These are phyloP conservation scores for Apis cerana DNA, from an alignment of 1,140 invertebrate genomes.

Conservation along the genomic window DNA sequence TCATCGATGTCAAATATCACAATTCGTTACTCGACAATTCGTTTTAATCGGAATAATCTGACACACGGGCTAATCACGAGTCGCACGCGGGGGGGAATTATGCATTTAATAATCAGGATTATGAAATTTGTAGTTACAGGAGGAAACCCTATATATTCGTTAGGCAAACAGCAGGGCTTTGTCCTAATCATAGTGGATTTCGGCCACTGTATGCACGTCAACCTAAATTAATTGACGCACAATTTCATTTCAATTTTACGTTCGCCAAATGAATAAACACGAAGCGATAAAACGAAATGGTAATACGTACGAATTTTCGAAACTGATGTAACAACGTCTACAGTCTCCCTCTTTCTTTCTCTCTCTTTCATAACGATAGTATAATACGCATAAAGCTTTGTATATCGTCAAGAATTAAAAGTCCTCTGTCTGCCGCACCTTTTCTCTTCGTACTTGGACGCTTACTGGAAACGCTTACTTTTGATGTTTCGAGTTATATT, in stretches of 20 bases:
- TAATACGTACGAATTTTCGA: not conserved
- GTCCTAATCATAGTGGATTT: slow-evolving; percentile 22
- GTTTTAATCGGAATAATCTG: not conserved
- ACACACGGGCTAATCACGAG: no score
- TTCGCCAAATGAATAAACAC: not conserved
- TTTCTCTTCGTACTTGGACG: not conserved
- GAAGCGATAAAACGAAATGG: not conserved
- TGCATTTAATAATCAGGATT: slow-evolving; percentile 12
- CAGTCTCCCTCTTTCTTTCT: not conserved
- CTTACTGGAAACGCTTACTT: slow-evolving; percentile 37
- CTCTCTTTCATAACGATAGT: no score
- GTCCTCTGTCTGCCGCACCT: slow-evolving; percentile 20
- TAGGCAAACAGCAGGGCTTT: not conserved
- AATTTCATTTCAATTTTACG: slow-evolving; percentile 31
- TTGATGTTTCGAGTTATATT: slow-evolving; percentile 57
- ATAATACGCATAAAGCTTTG: slow-evolving; percentile 34
- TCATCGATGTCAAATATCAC: not conserved
- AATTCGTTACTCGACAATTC: no score
- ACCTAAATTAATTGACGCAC: slow-evolving; percentile 23
- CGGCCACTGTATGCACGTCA: no score
- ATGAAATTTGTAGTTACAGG: slow-evolving; percentile 18
- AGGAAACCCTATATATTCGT: not conserved
- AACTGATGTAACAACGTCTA: slow-evolving; percentile 3
- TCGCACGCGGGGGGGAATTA: not conserved
- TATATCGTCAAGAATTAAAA: slow-evolving; percentile 33